Evolutionary conservation across 1,140 invertebrate genomes (phyloP).

Genomic region (Heliothis subflexa): DNA sequence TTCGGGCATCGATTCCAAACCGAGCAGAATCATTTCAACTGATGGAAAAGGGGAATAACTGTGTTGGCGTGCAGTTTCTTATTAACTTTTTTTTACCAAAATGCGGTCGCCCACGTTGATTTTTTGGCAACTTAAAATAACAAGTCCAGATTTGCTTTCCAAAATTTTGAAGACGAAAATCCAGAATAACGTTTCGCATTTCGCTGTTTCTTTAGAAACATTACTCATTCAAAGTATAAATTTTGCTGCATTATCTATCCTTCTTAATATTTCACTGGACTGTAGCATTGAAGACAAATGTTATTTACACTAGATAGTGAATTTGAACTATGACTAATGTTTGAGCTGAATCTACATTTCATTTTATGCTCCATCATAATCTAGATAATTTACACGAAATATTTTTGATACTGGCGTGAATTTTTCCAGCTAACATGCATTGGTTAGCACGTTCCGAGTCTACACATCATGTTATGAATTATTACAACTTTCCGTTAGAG

Average conservation of each 20-base stretch:
- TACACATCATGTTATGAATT: not conserved
- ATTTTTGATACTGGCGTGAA: not conserved
- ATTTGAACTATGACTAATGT: constrained; percentile 8
- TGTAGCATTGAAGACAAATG: constrained; percentile 6
- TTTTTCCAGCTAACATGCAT: not conserved
- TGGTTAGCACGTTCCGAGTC: constrained; percentile 2
- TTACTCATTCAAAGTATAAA: constrained; percentile 21
- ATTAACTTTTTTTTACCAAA: constrained; percentile 19
- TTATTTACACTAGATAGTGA: constrained; percentile 7
- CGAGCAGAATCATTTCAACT: constrained; percentile 10
- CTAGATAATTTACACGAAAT: constrained; percentile 5
- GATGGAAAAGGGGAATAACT: constrained; percentile 12
- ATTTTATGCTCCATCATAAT: not conserved
- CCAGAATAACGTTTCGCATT: not conserved
- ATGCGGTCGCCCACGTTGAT: constrained; percentile 36
- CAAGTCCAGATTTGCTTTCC: not conserved
- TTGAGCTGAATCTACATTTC: not conserved
- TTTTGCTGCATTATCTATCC: not conserved
- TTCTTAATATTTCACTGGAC: constrained; percentile 7
- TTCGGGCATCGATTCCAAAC: constrained; percentile 13
- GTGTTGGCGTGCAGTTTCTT: constrained; percentile 37
- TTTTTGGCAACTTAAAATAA: constrained; percentile 17
- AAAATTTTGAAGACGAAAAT: not conserved
- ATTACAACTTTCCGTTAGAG: not conserved
- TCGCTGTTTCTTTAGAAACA: not conserved